Base-by-base conservation (phyloP, 1,140 invertebrate genomes). In the Charaxes varanes region DNA sequence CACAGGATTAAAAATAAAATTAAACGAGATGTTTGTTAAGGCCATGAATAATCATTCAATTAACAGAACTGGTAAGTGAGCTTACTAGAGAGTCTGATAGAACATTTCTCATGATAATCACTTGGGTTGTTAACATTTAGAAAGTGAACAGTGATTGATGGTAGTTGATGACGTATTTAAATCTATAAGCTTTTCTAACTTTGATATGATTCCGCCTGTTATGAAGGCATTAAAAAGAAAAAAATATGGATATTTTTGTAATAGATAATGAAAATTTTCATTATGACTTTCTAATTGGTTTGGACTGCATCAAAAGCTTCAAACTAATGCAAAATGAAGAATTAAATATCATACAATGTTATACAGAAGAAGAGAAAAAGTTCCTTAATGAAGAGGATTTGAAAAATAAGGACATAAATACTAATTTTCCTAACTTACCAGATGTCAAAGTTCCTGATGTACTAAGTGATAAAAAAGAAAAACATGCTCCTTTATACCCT, bases 121-220 rank as follows among this genome's bases (percentile, higher is more conserved):
- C 23, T 18, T 41, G 47, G 47, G 22, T 27, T 47, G 43, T 55
- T 47, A 51, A 56, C 23, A 15, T 42, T 34, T 51, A 15, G 50
- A 59, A 62, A 56, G 45, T 32, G 37, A 26, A 32, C 41, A 43
- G 46, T 56, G 52, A 62, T 55, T 53, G 52, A 62, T 62, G 41
- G 50, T 32, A 28, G n/a, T n/a, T n/a, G n/a, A n/a, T n/a, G n/a
- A n/a, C n/a, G n/a, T n/a, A n/a, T n/a, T n/a, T n/a, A n/a, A n/a
- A n/a, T n/a, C n/a, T n/a, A n/a, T n/a, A n/a, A n/a, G n/a, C n/a
- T n/a, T n/a, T n/a, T n/a, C n/a, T n/a, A n/a, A n/a, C n/a, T n/a
- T n/a, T n/a, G n/a, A n/a, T n/a, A n/a, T n/a, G n/a, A n/a, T n/a
- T n/a, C n/a, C n/a, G n/a, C n/a, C n/a, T n/a, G n/a, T n/a, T n/a